phyloP scores from a whole-genome alignment of 1,140 invertebrate species.

The Listronotus oregonensis region DNA sequence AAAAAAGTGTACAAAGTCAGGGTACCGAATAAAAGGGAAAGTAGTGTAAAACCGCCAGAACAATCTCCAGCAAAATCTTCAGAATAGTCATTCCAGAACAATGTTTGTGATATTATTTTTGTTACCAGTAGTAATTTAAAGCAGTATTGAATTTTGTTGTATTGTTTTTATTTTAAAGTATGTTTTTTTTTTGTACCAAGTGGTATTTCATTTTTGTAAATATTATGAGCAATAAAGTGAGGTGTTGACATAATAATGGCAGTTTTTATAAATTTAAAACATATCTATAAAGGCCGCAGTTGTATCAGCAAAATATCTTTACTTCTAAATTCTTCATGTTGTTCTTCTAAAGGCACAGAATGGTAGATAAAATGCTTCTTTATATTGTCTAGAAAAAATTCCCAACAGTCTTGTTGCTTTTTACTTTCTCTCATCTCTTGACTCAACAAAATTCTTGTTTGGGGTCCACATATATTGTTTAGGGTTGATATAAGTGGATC shows the following conservation, averaged over 20 bases:
- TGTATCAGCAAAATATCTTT: conserved; percentile 58
- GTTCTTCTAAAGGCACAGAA: conserved; percentile 59
- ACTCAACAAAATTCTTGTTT: conserved; percentile 60
- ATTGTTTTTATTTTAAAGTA: background rate
- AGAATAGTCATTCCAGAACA: conserved; percentile 18
- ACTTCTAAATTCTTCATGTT: conserved; percentile 62
- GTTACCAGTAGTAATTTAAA: conserved; percentile 24
- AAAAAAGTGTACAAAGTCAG: conserved; percentile 65
- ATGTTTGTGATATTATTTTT: conserved; percentile 28
- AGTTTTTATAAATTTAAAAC: background rate
- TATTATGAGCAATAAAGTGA: too few relatives aligned
- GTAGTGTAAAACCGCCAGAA: background rate
- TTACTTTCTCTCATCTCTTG: conserved; percentile 66
- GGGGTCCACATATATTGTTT: conserved; percentile 54
- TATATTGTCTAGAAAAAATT: conserved; percentile 59
- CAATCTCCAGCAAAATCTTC: conserved; percentile 12
- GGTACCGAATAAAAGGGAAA: conserved; percentile 38
- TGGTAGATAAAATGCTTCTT: conserved; percentile 58
- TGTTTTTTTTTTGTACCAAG: conserved; percentile 5
- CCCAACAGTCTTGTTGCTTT: conserved; percentile 62
- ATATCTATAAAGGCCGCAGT: conserved; percentile 4
- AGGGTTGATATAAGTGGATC: conserved; percentile 61
- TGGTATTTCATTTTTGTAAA: background rate
- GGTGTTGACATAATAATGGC: background rate
- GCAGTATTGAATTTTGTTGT: conserved; percentile 12